Conservation (phyloP, 2,888 invertebrate genomes). For the Parnassius smintheus region DNA sequence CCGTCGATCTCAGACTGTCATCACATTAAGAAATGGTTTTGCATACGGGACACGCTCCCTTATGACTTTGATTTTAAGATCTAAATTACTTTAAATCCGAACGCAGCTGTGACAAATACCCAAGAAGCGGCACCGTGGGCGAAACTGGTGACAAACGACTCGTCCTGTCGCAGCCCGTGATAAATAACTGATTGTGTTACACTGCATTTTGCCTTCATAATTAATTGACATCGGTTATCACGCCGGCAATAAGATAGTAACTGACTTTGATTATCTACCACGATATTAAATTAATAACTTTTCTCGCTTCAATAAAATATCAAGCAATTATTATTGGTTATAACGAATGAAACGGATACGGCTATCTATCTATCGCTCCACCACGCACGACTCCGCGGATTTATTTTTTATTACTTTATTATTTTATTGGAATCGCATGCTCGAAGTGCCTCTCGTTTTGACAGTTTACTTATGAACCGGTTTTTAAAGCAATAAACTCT, state of each 20-base stretch:
- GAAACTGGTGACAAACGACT: conserved; percentile 76
- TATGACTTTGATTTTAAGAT: conserved; percentile 18
- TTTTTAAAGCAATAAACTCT: conserved; percentile 61
- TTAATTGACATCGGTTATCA: conserved; percentile 74
- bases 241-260: conserved; percentile 51
- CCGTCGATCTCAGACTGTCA: conserved; percentile 67
- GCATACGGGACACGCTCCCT: conserved; percentile 18
- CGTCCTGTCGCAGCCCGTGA: conserved; percentile 70
- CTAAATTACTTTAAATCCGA: conserved; percentile 18
- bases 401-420: conserved; percentile 69
- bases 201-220: conserved; percentile 74
- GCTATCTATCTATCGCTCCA: conserved; percentile 60
- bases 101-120: conserved; percentile 61
- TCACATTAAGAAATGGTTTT: conserved; percentile 57
- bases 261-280: conserved; percentile 50
- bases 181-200: conserved; percentile 80
- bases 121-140: conserved; percentile 68
- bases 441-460: conserved; percentile 65
- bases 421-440: conserved; percentile 68
- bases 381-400: conserved; percentile 50
- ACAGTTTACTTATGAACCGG: conserved; percentile 68
- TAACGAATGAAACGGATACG: conserved; percentile 48
- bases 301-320: conserved; percentile 50
- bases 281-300: conserved; percentile 49
- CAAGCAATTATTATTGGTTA: conserved; percentile 48